Evolutionary conservation across 2,797 vertebrate genomes (phyloP).

Genomic region (Muraenolepis orangiensis): DNA sequence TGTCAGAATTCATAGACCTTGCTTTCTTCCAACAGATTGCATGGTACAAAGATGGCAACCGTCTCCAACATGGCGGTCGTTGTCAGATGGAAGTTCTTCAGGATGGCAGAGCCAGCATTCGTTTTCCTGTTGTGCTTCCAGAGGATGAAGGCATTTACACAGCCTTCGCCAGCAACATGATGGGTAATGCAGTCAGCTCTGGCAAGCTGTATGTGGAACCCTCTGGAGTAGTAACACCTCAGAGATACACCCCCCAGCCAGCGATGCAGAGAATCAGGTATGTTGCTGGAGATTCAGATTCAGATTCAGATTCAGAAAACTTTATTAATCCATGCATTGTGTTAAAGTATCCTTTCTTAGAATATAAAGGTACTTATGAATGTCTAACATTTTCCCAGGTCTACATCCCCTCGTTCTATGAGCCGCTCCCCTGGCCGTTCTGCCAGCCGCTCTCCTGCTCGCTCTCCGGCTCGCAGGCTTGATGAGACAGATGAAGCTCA

Average conservation of each 20-base stretch:
- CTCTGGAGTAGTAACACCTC: constrained; percentile 76
- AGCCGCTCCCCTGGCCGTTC: constrained; percentile 84
- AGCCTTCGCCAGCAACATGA: constrained; percentile 86
- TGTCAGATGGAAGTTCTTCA: constrained; percentile 89
- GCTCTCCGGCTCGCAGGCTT: constrained; percentile 89
- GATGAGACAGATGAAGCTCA: constrained; percentile 93
- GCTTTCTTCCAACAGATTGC: constrained; percentile 74
- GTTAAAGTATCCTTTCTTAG: not conserved
- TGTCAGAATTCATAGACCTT: not conserved
- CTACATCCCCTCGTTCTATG: constrained; percentile 89
- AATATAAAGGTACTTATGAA: not conserved
- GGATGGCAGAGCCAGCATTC: constrained; percentile 89
- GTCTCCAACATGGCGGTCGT: constrained; percentile 80
- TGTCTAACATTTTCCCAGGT: constrained; percentile 60
- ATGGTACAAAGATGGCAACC: constrained; percentile 97
- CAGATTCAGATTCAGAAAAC: too few species aligned
- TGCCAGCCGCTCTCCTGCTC: constrained; percentile 82
- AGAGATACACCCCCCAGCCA: constrained; percentile 84
- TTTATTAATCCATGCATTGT: not conserved
- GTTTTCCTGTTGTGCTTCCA: constrained; percentile 84
- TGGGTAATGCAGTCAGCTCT: constrained; percentile 93
- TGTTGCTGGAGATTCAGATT: not conserved
- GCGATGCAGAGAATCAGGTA: constrained; percentile 88
- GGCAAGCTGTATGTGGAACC: constrained; percentile 93
- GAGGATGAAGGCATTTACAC: constrained; percentile 98